Base-by-base conservation (phyloP, 2,797 vertebrate species). In the Delichon dasypus region DNA sequence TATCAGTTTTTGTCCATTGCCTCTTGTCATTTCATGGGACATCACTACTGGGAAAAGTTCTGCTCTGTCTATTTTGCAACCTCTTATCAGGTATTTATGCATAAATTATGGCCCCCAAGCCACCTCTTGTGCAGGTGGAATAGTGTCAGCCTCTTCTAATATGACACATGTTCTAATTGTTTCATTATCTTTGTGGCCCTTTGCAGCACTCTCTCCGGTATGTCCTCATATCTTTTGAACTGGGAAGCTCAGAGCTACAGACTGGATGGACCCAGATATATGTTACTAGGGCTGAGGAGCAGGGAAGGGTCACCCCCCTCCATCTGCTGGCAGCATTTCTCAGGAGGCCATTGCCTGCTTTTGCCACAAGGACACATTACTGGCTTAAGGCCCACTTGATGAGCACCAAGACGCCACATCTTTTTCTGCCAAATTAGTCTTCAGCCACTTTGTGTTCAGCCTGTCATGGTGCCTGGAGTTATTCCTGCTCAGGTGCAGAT, bases 331-430 rank as follows among this genome's bases (percentile, higher is more conserved):
- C 34, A 48, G 1, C 2, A 6, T 7, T 79, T 5, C 8, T 70
- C 23, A 23, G 10, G 30, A 36, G 17, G 10, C 8, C 30, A 26
- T 3, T 75, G 13, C 30, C 45, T 38, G 11, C 22, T 40, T 88
- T 85, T 55, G n/a, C 40, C 25, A 55, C 58, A 60, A 29, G 27
- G 60, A 20, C 25, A 12, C 1, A 1, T 55, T 64, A 27, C 38
- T 76, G 50, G 11, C 7, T 68, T 27, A 66, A 29, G 25, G 16
- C 29, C 23, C 68, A 4, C 42, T 44, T 68, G 55, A 44, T 79
- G 45, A n/a, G 45, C 36, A 44, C 34, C 17, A 74, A 34, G 34
- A 74, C 0, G 0, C 5, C 42, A 20, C 15, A 38, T 23, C 17
- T 21, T 74, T 74, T 73, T 45, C 29, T 77, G 27, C 25, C 25